A percentile compares a stretch with the other conserved stretches of the same genome.
Evolutionary conservation across 2,113 vertebrate species (phyloP).

Genomic region (Melospiza melodia): DNA sequence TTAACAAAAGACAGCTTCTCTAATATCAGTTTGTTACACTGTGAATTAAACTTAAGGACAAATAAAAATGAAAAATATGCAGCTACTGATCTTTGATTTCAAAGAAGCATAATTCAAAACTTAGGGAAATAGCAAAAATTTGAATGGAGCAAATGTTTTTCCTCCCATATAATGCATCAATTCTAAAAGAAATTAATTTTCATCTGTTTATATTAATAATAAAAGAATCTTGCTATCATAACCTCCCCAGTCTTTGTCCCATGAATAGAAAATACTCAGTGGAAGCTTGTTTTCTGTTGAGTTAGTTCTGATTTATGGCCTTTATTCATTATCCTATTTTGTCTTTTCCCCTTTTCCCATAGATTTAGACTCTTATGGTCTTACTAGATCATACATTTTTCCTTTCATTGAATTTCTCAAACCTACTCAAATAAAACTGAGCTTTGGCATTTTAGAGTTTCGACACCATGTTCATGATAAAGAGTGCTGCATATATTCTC

Average conservation of each 20-base stretch:
- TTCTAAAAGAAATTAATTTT: background rate
- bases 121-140: background rate
- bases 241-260: background rate
- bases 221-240: background rate
- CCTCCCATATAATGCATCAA: background rate
- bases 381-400: background rate
- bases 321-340: background rate
- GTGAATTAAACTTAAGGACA: background rate
- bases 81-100: background rate
- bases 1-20: background rate
- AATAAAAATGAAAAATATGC: background rate
- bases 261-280: background rate
- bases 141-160: fast-evolving
- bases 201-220: background rate
- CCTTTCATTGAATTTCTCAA: background rate
- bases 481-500: background rate
- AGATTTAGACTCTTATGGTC: background rate
- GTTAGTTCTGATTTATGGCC: background rate
- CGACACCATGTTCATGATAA: background rate
- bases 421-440: background rate
- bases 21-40: background rate
- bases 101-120: background rate
- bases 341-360: background rate
- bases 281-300: background rate
- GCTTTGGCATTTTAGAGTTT: background rate